Base-by-base conservation (phyloP, 2,888 invertebrate genomes). In the Sinohyriopsis cumingii region DNA sequence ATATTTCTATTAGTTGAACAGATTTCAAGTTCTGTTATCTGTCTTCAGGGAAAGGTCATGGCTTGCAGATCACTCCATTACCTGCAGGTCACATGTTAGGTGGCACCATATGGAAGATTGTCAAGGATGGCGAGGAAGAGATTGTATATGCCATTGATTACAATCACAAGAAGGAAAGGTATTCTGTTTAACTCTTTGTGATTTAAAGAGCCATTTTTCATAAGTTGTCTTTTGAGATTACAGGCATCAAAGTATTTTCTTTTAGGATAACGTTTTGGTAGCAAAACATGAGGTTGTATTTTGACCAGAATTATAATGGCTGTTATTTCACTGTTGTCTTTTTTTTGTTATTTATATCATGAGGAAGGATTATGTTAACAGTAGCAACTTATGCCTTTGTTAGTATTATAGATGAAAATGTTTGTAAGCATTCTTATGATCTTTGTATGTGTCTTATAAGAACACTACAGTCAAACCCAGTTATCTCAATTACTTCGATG, bases 81-180 rank as follows among this genome's bases (percentile, higher is more conserved):
- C 96, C 98, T 12, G 99, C 98, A 2, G 92, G 99, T 1, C 99
- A 99, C 90, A 97, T 99, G 93, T 95, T 99, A 63, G 99, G 99
- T 3, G 99, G 99, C 22, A 97, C 99, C 0, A 95, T 99, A 65
- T 99, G 99, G 99, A 96, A 97, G 86, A 98, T 99, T 28, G 95
- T 97, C 54, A 99, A 99, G 87, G 95, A 97, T 54, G 98, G 98
- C 0, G 99, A 99, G 89, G 99, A 99, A 90, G 99, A 99, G 86
- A 98, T 99, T 77, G 94, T 99, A 1, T 99, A 99, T 90, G 99
- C 98, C 0, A 95, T 97, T 0, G 99, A 99, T 89, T 99, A 97
- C 88, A 99, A 99, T 91, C 99, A 99, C 90, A 99, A 99, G 88
- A 99, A 99, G 89, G 99, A 99, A 88, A 91, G 99, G 86, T 91